Evolutionary conservation across 2,113 vertebrate genomes (phyloP).

Genomic region (Catharus minimus): DNA sequence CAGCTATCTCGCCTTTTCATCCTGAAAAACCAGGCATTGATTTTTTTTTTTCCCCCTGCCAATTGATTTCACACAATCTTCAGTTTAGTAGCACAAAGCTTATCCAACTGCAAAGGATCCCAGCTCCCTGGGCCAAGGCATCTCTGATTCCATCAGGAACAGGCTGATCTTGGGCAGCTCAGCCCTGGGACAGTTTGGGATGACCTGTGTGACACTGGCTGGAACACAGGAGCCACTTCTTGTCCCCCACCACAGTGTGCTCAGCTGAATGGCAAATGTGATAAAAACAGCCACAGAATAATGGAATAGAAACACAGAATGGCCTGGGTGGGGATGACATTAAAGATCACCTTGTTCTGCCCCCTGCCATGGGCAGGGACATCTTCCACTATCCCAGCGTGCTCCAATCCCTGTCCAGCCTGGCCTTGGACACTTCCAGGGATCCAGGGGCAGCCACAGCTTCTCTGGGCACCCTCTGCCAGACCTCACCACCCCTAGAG

Average conservation of each 20-base stretch:
- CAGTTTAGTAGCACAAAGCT: conserved; percentile 62
- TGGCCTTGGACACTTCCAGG: background rate
- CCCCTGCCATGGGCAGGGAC: background rate
- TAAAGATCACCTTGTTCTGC: background rate
- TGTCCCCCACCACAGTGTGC: background rate
- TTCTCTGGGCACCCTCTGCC: background rate
- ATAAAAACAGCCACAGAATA: background rate
- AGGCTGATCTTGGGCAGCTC: background rate
- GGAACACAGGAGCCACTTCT: background rate
- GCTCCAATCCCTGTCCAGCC: rapidly evolving
- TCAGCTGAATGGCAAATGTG: background rate
- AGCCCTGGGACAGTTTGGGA: background rate
- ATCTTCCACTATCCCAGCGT: rapidly evolving
- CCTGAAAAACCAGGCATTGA: conserved; percentile 70
- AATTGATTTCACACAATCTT: conserved; percentile 75
- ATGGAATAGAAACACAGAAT: rapidly evolving
- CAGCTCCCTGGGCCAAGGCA: background rate
- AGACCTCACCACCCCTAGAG: rapidly evolving
- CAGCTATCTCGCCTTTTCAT: conserved; percentile 74
- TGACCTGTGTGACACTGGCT: background rate
- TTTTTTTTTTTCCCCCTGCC: conserved; percentile 55
- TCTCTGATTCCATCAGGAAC: background rate
- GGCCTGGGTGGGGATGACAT: background rate
- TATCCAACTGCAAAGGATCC: conserved; percentile 45
- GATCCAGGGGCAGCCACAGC: background rate